Base-by-base conservation (phyloP, 2,797 vertebrate species). In the Benthosema pterotum region DNA sequence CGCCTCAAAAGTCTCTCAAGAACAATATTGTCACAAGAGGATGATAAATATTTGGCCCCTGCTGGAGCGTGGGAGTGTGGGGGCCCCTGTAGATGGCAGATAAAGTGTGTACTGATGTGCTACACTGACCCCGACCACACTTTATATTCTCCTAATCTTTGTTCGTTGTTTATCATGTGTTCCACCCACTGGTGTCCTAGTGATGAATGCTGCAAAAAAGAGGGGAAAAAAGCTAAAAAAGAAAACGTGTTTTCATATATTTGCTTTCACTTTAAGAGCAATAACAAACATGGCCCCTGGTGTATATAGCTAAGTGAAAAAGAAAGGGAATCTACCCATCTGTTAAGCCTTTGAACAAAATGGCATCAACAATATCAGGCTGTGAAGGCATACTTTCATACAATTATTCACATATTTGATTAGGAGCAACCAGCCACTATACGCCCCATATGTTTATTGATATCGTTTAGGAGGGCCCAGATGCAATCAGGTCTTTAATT, bases 21-120 rank as follows among this genome's bases (percentile, higher is more conserved):
- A 85, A 80, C 70, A 88, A 87, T 87, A 85, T 90, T 91, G 91
- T 88, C 69, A 72, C 65, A 88, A 89, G 80, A 70, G 75, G 52
- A 79, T 83, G 74, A 89, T 88, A 84, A 87, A 92, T 87, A 89
- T 90, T 89, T 88, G 81, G 67, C 66, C 72, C 52, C 72, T 74
- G 74, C 67, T 58, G 49, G 68, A 74, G 71, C 57, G 51, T 88
- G 82, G 86, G 80, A 88, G 83, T 73, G 65, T 57, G 49, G 83
- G 56, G 67, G 43, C 74, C 76, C 77, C 73, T 60, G 58, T 78
- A 69, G 77, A 81, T 83, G 67, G 73, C 66, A 86, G 79, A 89
- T 87, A 87, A 81, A 54, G 1, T 78, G 74, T 78, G 65, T 59
- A 75, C 74, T 69, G 18, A 79, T 80, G 79, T 52, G 71, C 79